Base-by-base conservation (phyloP, 1,140 invertebrate genomes). In the Camponotus vicinus region DNA sequence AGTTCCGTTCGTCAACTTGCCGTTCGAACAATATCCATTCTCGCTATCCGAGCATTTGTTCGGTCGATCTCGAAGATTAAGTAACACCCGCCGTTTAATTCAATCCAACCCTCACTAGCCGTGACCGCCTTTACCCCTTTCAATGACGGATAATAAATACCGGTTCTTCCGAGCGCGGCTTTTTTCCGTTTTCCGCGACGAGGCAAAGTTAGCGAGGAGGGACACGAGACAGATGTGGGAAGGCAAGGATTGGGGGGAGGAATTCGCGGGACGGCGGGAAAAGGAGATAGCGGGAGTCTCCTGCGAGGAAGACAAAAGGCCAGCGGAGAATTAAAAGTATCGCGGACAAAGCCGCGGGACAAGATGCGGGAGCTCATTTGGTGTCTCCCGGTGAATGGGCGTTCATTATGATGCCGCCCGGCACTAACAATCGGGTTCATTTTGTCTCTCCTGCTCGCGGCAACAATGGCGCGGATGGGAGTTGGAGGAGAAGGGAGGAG, bases 281-380 rank as follows among this genome's bases (percentile, higher is more conserved):
- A 82, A 82, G 78, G 21, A 82, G 78, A 82, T 71, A 82, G 67
- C 63, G 78, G 88, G 76, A 85, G 84, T 67, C 64, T 79, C 73
- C 67, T 52, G 61, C 57, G 42, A 40, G 70, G 82, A 87, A 88
- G 85, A 92, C 89, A 92, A 92, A 90, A 87, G 75, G 86, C 88
- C 90, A 93, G 88, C 90, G 92, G 92, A 94, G 93, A 93, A 93
- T 94, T 93, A 94, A 94, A 94, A 94, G 93, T 94, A 94, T 93
- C 92, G 91, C 92, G 93, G 91, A 94, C 93, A 94, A 94, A 93
- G 93, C 88, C 89, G 79, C 91, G 92, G 89, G 88, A 94, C 93
- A 94, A 93, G 93, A 93, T 91, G 91, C 92, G 89, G 93, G 89
- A 93, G 93, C 94, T 94, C 94, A 94, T 94, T 94, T 94, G 93